These are phyloP conservation scores for Drosophila simulans DNA, from an alignment of 1,140 invertebrate species.

Conservation along the genomic window DNA sequence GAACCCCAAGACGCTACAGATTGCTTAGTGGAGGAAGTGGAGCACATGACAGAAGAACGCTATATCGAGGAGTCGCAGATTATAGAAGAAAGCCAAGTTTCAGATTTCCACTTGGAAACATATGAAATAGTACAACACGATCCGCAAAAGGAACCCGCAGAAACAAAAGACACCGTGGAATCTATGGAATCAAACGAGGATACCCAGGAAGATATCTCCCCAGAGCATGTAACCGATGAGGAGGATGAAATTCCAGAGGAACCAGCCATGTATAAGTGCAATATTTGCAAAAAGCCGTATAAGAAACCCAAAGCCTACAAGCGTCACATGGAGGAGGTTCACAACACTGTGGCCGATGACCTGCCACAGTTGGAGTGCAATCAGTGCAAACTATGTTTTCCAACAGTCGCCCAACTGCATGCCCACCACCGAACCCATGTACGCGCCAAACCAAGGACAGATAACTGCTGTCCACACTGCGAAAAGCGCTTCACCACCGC, in stretches of 20 bases:
- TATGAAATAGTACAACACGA: constrained; percentile 13
- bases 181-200: neutral
- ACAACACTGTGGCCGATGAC: constrained; percentile 41
- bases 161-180: neutral
- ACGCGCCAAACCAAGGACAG: constrained; percentile 77
- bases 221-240: constrained; percentile 1
- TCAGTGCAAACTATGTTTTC: constrained; percentile 78
- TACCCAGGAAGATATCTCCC: neutral
- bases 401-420: constrained; percentile 75
- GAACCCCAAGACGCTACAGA: constrained; percentile 11
- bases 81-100: constrained; percentile 11
- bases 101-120: neutral
- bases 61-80: constrained; percentile 13
- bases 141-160: too few relatives aligned
- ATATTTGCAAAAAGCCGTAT: constrained; percentile 61
- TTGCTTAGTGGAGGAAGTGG: neutral
- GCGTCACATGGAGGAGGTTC: constrained; percentile 61
- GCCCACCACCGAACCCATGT: constrained; percentile 84
- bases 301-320: constrained; percentile 60
- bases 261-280: constrained; percentile 43
- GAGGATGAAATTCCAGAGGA: constrained; percentile 1
- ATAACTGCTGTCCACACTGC: constrained; percentile 80
- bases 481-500: constrained; percentile 75
- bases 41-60: neutral
- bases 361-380: constrained; percentile 61